Conservation (phyloP, 2,797 vertebrate genomes). For the Microctenopoma stevenorrisi region DNA sequence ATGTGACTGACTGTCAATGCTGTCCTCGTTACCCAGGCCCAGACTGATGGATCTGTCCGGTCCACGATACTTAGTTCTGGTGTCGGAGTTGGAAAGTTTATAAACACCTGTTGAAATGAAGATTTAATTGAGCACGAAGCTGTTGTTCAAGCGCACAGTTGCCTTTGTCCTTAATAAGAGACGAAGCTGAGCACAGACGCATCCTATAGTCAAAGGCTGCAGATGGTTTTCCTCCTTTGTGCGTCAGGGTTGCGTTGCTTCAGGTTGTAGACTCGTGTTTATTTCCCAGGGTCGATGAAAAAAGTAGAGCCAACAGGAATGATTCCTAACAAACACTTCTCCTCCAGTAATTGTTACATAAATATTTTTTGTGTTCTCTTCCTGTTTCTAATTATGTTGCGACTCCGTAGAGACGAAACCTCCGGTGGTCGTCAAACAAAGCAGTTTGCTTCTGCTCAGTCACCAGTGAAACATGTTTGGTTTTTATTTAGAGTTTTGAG, state of each 20-base stretch:
- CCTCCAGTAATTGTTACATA: too few relatives aligned
- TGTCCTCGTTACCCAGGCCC: conserved; percentile 9
- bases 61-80: not conserved
- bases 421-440: not conserved
- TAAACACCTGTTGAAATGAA: not conserved
- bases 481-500: not conserved
- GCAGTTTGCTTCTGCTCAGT: not conserved
- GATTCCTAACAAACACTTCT: too few relatives aligned
- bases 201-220: too few relatives aligned
- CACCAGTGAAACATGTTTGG: not conserved
- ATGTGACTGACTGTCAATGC: conserved; percentile 18
- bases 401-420: not conserved
- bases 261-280: too few relatives aligned
- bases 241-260: too few relatives aligned
- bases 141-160: too few relatives aligned
- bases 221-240: too few relatives aligned
- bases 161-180: too few relatives aligned
- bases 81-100: not conserved
- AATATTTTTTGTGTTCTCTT: not conserved
- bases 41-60: not conserved
- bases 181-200: too few relatives aligned
- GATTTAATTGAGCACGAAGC: not conserved
- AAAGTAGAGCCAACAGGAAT: too few relatives aligned
- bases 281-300: too few relatives aligned
- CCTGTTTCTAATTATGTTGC: not conserved